Percentiles rank a stretch among this genome's conserved stretches.
Evolutionary conservation across 2,888 invertebrate species (phyloP).

Genomic region (Drosophila testacea): DNA sequence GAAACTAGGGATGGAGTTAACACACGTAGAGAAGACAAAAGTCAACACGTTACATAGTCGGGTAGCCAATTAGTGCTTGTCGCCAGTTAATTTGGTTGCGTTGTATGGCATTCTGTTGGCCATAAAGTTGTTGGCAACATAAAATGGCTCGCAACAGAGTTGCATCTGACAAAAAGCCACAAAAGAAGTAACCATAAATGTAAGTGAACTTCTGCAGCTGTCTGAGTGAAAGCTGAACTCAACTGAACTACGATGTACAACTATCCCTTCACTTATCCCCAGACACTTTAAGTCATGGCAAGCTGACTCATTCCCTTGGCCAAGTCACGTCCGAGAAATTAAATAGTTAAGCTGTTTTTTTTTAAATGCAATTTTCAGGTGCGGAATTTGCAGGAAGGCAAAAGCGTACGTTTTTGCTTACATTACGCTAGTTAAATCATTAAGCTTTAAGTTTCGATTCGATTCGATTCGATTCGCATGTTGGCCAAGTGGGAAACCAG

Average conservation of each 20-base stretch:
- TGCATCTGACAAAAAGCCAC: conserved; percentile 38
- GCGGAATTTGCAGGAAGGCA: conserved; percentile 15
- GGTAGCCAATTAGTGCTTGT: conserved; percentile 64
- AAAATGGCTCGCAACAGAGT: conserved; percentile 39
- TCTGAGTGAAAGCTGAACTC: conserved; percentile 18
- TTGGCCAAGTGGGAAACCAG: conserved; percentile 3
- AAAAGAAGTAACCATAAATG: conserved; percentile 58
- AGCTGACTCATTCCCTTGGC: conserved; percentile 15
- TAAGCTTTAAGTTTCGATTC: conserved; percentile 40
- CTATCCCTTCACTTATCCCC: conserved; percentile 11
- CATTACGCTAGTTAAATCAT: conserved; percentile 64
- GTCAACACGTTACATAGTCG: conserved; percentile 38
- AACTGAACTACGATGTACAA: not conserved
- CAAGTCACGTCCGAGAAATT: conserved; percentile 72
- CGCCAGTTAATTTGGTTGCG: conserved; percentile 68
- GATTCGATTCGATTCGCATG: conserved; percentile 18
- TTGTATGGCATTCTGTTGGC: conserved; percentile 29
- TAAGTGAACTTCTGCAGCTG: conserved; percentile 44
- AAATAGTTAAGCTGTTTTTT: conserved; percentile 61
- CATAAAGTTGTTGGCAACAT: conserved; percentile 68
- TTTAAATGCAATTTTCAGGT: conserved; percentile 55
- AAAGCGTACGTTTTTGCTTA: conserved; percentile 14
- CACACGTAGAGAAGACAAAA: conserved; percentile 34
- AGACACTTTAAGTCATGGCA: conserved; percentile 1
- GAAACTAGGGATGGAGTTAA: conserved; percentile 1